Percentiles rank a stretch among this genome's conserved stretches.
Evolutionary conservation across 2,888 invertebrate species (phyloP).

Genomic region (Dysmachus trigonus): DNA sequence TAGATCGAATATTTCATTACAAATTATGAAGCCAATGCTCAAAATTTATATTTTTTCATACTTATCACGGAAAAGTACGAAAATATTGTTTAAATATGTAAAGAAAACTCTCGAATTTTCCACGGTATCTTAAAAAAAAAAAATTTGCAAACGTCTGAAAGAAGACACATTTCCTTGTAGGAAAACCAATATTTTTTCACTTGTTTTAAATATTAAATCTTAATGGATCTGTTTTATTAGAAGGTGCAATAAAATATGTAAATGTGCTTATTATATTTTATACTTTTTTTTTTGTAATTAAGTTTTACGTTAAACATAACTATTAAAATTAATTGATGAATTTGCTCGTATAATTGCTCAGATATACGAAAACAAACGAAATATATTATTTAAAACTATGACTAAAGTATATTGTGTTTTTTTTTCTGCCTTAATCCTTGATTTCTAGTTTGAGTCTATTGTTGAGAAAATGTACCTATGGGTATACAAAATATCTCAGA

Average conservation of each 20-base stretch:
- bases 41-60: too few species aligned
- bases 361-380: slow-evolving; percentile 33
- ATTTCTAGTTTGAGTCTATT: neutral
- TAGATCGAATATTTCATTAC: neutral
- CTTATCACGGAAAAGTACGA: too few species aligned
- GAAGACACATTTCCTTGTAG: neutral
- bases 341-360: slow-evolving; percentile 25
- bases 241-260: slow-evolving; percentile 27
- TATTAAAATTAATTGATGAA: slow-evolving; percentile 20
- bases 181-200: neutral
- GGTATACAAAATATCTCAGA: too few species aligned
- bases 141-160: neutral
- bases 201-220: neutral
- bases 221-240: neutral
- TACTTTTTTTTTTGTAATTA: neutral
- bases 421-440: neutral
- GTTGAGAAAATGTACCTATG: neutral
- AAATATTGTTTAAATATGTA: too few species aligned
- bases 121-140: neutral
- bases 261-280: neutral
- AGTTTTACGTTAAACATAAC: slow-evolving; percentile 18
- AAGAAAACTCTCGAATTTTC: too few species aligned
- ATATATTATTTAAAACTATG: slow-evolving; percentile 35
- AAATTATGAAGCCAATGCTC: too few species aligned
- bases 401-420: neutral